These are phyloP conservation scores for Microcebus lehilahytsara DNA, from an alignment of 2,113 vertebrate species.

Conservation along the genomic window DNA sequence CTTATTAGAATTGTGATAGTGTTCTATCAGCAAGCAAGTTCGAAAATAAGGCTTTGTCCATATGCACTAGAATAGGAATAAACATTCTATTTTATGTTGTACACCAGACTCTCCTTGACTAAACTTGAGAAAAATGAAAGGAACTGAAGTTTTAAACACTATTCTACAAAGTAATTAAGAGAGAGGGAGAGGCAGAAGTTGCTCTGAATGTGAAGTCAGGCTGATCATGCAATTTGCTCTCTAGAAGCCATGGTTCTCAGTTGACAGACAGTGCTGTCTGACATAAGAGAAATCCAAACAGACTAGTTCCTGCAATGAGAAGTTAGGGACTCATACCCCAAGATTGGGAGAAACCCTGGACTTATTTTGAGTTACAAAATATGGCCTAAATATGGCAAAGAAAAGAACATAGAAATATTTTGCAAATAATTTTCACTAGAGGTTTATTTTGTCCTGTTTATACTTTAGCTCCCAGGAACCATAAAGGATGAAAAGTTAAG, in stretches of 20 bases:
- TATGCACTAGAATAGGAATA: not conserved
- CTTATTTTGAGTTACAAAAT: not conserved
- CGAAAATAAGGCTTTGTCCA: not conserved
- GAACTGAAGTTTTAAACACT: constrained; percentile 42
- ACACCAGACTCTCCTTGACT: constrained; percentile 8
- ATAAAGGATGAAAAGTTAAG: not conserved
- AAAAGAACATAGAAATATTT: not conserved
- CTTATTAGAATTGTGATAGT: not conserved
- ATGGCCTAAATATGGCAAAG: not conserved
- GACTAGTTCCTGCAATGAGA: not conserved
- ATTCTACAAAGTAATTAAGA: constrained; percentile 34
- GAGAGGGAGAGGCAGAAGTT: not conserved
- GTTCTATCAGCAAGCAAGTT: not conserved
- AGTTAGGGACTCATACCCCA: not conserved
- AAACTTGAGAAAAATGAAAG: constrained; percentile 18
- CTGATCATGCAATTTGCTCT: constrained; percentile 18
- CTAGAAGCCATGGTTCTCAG: not conserved
- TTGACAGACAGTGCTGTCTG: not conserved
- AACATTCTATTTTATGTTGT: constrained; percentile 14
- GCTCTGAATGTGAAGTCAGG: constrained; percentile 39
- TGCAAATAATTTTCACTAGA: not conserved
- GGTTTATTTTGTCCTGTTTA: not conserved
- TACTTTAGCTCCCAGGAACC: not conserved
- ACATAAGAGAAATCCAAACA: not conserved
- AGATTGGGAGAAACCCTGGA: accelerated